Evolutionary conservation across 2,797 vertebrate genomes (phyloP), one percentile per base, ranked within the genome.

Genomic region (Staurois parvus): DNA sequence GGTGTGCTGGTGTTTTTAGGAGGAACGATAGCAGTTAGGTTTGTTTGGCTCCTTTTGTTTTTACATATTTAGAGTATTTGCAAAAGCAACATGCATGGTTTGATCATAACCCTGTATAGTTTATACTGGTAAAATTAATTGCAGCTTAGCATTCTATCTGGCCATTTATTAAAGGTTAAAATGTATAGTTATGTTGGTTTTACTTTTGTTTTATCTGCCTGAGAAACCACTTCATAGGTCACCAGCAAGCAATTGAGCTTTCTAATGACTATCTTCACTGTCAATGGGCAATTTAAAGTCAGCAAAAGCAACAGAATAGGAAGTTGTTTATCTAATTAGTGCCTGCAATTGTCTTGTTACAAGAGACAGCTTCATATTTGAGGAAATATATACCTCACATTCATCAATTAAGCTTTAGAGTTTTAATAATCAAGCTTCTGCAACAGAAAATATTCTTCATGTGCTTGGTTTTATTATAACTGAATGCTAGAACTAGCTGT

Each of bases 241-340:
- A 37, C 8, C 21, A 37, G 68, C 32, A 34, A 32, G 11, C 19
- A 37, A 34, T 34, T 34, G 30, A 24, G 17, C 32, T 70, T 37
- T 70, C 30, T 21, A 6, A 37, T 34, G 34, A 70, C 30, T 32
- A 7, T 37, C 30, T 21, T 70, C 30, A 24, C 8, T 12, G 21
- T 34, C 17, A 37, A 70, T 70, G 68, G 68, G 26, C 24, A 73
- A 73, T 73, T 26, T 73, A 45, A 73, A 73, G 24, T 5, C 21
- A 73, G 34, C 45, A 37, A 73, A 40, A 73, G 40, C n/a, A 42
- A 40, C 37, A n/a, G 9, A 40, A 45, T 73, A 72, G 37, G 28
- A 68, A 68, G 28, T 30, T 68, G 17, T 68, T 69, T 32, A 69
- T 69, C 13, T 69, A 34, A 69, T 69, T 69, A 69, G 67, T 24